Base-by-base conservation (phyloP, 2,888 invertebrate genomes). In the Carterocephalus palaemon region DNA sequence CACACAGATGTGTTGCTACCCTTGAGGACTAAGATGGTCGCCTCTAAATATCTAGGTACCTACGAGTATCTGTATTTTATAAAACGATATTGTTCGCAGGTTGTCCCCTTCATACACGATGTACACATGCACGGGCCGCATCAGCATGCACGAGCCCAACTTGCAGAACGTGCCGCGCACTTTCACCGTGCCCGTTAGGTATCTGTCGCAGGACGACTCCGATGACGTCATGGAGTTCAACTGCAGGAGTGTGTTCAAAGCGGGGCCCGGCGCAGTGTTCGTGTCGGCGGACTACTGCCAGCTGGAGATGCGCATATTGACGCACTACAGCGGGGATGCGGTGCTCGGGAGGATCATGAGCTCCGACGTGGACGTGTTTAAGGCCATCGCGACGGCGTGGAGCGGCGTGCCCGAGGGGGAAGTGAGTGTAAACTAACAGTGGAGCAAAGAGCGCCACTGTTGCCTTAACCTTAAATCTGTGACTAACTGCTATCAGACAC, bases 201-300 rank as follows among this genome's bases (percentile, higher is more conserved):
- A 71, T 52, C 60, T 84, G 17, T 46, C 53, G 19, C 50, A 59
- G n/a, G 38, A 60, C 24, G 59, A 67, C 49, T 60, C 56, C 2
- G 51, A 67, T 7, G 52, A 75, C 33, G 62, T 71, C 7, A 71
- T 77, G 58, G 84, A 89, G 55, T 88, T 92, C 60, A 92, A 91
- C 67, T 91, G 91, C 51, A 89, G 95, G 37, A 89, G 89, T 56
- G 90, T 92, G n/a, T 95, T 95, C 70, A 77, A 86, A 50, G 89
- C 93, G 0, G 62, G 75, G 1, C 62, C 75, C 20, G 90, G 89
- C 0, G 88, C 82, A 51, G 76, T 93, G 31, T 82, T 99, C 41
- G 75, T 99, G 31, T 93, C 98, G 0, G 97, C 97, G 0, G 99
- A 99, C 85, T 99, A 97, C 81, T 96, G 96, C 60, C 99, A 99